Conservation (phyloP, 2,888 invertebrate species). For the Aspidapion aeneum region DNA sequence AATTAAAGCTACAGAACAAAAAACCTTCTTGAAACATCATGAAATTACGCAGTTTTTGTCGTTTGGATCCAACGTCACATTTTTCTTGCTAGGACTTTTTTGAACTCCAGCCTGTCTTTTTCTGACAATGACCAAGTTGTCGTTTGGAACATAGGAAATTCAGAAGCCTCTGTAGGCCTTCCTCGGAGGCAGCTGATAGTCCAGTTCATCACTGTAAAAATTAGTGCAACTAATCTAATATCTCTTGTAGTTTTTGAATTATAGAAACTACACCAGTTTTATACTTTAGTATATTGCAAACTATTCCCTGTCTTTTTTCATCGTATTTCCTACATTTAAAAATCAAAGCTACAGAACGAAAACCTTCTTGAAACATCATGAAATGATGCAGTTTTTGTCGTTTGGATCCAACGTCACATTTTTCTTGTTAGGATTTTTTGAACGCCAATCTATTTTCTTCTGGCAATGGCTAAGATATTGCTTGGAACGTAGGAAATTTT, state of each 20-base stretch:
- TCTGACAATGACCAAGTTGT: constrained; percentile 79
- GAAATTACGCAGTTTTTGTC: constrained; percentile 85
- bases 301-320: too few species aligned
- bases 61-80: constrained; percentile 52
- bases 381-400: constrained; percentile 82
- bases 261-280: too few species aligned
- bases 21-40: constrained; percentile 53
- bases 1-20: background rate
- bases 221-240: constrained; percentile 80
- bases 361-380: constrained; percentile 56
- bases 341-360: background rate
- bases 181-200: constrained; percentile 80
- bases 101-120: constrained; percentile 55
- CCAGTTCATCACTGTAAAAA: constrained; percentile 83
- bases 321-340: background rate
- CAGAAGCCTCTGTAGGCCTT: constrained; percentile 84
- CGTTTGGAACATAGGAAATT: constrained; percentile 91
- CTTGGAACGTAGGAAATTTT: constrained; percentile 92
- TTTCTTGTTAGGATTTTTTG: constrained; percentile 44
- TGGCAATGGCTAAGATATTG: constrained; percentile 81
- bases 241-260: too few species aligned
- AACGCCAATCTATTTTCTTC: constrained; percentile 56
- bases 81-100: constrained; percentile 44
- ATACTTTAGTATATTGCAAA: too few species aligned
- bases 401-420: constrained; percentile 52